Evolutionary conservation across 1,140 invertebrate genomes (phyloP), one percentile per base, ranked within the genome.

Genomic region (Drosophila repleta): DNA sequence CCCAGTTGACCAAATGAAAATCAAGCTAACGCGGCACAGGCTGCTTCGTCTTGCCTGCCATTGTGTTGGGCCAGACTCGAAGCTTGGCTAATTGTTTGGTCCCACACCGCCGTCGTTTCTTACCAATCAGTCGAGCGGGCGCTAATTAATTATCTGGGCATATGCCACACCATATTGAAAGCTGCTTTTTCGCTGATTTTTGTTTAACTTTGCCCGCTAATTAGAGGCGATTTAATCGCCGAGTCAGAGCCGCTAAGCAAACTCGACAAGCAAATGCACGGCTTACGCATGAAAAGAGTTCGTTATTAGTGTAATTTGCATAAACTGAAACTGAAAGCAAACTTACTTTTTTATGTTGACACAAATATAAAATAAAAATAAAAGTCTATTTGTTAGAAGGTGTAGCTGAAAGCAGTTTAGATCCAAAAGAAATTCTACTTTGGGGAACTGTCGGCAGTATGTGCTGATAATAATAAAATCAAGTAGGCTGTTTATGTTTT

Each of bases 61-160:
- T 62, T 80, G 55, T 63, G 41, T 57, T 49, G 45, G 82, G 68
- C 70, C 32, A 1, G 32, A 35, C 32, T 4, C 10, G 32, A 35
- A 35, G 32, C 32, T 64, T 67, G 66, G 79, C 80, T 83, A 83
- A 83, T 84, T 83, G 80, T 72, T 63, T 60, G 57, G 61, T 65
- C 70, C 58, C 79, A 52, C 46, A 58, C 74, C 68, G 70, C 78
- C 37, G 48, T 43, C 53, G 73, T 65, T 71, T 76, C 80, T 73
- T 74, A 81, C 74, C 78, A 81, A 81, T 81, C 78, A 81, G 55
- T 66, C 63, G 58, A 81, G 73, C 81, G 65, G 74, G 68, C 72
- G 67, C 80, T 81, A 81, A 81, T 81, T 81, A 81, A 81, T 81
- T 81, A 81, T 81, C 78, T 74, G 76, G 61, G 68, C 78, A 81